Base-by-base conservation (phyloP, 2,113 vertebrate species). In the Microtus ochrogaster region DNA sequence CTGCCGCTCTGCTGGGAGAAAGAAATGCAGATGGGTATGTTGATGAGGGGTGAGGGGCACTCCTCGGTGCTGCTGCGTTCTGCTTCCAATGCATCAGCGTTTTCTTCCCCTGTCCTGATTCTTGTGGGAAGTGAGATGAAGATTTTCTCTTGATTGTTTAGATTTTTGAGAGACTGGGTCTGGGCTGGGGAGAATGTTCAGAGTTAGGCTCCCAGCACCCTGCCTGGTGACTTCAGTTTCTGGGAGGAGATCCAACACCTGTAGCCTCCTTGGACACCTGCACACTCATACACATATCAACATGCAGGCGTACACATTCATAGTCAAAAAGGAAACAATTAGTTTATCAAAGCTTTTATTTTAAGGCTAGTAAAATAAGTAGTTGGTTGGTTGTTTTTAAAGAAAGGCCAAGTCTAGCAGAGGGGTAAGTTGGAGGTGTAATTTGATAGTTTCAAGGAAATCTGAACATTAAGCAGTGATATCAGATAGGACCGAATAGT, bases 21-120 rank as follows among this genome's bases (percentile, higher is more conserved):
- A 99, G 98, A 98, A 99, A 99, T 19, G 99, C 99, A 11, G 99
- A 99, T 92, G 99, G 99, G 99, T 99, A 87, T 0, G 97, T 97
- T 93, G 92, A 63, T 93, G 30, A 44, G 66, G 74, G 41, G 47
- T 26, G 30, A 39, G 11, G 87, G 87, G 28, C 30, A 22, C 33
- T 30, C 19, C 28, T 55, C 55, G 76, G 36, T 77, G 81, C 66
- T 63, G 2, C 0, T 33, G 61, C 74, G 21, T n/a, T 91, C 63
- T 41, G 33, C 74, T 83, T 93, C 49, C 24, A 2, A 70, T 3
- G 11, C 22, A 83, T 65, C 3, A 17, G 44, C 55, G 2, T 78
- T 92, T n/a, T 95, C 47, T 89, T 28, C 76, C 58, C 52, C 73
- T 55, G 52, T 90, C 76, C 72, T 81, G 63, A 58, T 52, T 61